Conservation (phyloP, 2,888 invertebrate genomes). For the Dynastes tityus region DNA sequence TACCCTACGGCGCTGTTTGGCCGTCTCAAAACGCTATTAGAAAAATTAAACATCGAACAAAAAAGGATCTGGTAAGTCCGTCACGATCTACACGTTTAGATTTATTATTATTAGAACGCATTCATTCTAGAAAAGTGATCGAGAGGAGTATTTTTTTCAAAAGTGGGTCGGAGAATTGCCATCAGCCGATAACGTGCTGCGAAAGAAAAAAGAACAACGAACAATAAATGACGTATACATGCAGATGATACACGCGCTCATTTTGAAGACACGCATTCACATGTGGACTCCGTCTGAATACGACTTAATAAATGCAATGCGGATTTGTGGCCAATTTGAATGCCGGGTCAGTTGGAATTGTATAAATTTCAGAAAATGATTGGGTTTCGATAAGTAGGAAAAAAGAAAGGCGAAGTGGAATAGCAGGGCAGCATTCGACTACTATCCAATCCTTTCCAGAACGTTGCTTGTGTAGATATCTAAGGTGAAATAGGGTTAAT, state of each 20-base stretch:
- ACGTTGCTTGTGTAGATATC: constrained; percentile 6
- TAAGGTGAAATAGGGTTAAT: constrained; percentile 41
- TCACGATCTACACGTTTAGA: constrained; percentile 22
- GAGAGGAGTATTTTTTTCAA: constrained; percentile 14
- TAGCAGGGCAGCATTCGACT: constrained; percentile 12
- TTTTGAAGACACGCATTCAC: background rate
- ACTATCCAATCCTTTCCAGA: constrained; percentile 7
- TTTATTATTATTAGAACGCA: constrained; percentile 11
- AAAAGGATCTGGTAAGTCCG: background rate
- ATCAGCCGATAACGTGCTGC: constrained; percentile 1
- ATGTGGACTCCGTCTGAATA: constrained; percentile 3
- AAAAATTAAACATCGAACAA: constrained; percentile 16
- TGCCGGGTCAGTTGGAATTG: constrained; percentile 2
- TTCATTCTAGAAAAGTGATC: constrained; percentile 18
- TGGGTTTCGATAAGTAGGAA: constrained; percentile 11
- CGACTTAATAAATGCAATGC: constrained; percentile 1
- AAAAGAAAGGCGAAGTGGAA: constrained; percentile 37
- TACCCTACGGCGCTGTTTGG: background rate
- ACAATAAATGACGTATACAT: background rate
- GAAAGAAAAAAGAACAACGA: constrained; percentile 3
- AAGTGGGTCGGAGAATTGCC: constrained; percentile 25
- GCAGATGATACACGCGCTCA: background rate
- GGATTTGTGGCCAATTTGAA: background rate
- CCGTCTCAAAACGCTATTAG: constrained; percentile 29
- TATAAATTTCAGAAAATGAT: constrained; percentile 18